phyloP scores from a whole-genome alignment of 2,888 invertebrate species.

The Plusia festucae region DNA sequence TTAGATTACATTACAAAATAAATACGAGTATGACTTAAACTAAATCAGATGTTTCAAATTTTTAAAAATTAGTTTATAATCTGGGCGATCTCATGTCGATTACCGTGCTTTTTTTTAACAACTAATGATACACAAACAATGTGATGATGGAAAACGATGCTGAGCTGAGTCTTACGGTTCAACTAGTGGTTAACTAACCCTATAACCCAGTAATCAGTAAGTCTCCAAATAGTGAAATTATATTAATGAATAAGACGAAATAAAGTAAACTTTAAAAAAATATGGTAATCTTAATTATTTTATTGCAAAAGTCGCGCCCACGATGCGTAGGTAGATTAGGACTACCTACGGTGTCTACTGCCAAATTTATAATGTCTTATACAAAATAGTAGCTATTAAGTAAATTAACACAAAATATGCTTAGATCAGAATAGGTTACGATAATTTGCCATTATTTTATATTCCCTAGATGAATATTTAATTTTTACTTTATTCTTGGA shows the following conservation, averaged over 20 bases:
- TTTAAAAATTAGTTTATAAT: too few relatives aligned
- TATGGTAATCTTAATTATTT: conserved; percentile 64
- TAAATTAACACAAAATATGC: neutral
- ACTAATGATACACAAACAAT: too few relatives aligned
- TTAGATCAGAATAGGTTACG: neutral
- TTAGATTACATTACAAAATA: too few relatives aligned
- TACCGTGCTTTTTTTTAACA: neutral
- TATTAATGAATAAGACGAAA: neutral
- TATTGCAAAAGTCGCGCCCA: conserved; percentile 64
- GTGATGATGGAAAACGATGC: too few relatives aligned
- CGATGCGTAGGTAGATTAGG: conserved; percentile 56
- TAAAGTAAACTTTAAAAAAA: conserved; percentile 37
- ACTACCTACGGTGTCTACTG: conserved; percentile 60
- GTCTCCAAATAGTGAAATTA: neutral
- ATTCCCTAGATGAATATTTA: too few relatives aligned
- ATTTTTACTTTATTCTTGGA: too few relatives aligned
- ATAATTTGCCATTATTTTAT: too few relatives aligned
- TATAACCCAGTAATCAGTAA: neutral
- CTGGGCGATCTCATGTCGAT: neutral
- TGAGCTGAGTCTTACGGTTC: too few relatives aligned
- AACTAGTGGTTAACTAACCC: too few relatives aligned
- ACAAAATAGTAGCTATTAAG: conserved; percentile 23
- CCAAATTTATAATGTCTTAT: conserved; percentile 52
- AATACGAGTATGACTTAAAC: too few relatives aligned
- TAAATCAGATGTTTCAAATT: too few relatives aligned